These are phyloP conservation scores for Drosophila sproati DNA, from an alignment of 1,140 invertebrate species.

Conservation along the genomic window DNA sequence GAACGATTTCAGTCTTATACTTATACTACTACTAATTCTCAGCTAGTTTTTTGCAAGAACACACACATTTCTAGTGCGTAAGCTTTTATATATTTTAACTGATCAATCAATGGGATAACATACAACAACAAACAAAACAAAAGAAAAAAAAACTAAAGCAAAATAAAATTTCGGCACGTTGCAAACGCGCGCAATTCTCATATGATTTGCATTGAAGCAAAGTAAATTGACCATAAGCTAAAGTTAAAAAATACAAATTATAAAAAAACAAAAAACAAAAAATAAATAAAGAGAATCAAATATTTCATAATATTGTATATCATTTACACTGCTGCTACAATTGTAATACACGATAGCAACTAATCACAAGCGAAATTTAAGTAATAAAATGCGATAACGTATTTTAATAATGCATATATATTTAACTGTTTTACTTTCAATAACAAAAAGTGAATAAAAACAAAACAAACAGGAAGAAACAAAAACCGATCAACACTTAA, in stretches of 20 bases:
- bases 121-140: not conserved
- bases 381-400: slow-evolving; percentile 51
- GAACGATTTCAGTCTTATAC: slow-evolving; percentile 36
- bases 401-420: slow-evolving; percentile 57
- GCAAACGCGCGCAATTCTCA: slow-evolving; percentile 67
- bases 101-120: slow-evolving; percentile 9
- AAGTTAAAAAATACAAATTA: slow-evolving; percentile 8
- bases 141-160: not conserved
- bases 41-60: slow-evolving; percentile 60
- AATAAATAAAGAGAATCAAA: slow-evolving; percentile 13
- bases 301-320: slow-evolving; percentile 64
- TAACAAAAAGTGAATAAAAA: slow-evolving; percentile 45
- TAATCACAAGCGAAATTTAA: slow-evolving; percentile 60
- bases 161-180: slow-evolving; percentile 52
- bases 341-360: slow-evolving; percentile 42
- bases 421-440: slow-evolving; percentile 72
- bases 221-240: slow-evolving; percentile 47
- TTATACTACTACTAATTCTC: slow-evolving; percentile 41
- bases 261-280: slow-evolving; percentile 22
- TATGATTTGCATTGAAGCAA: slow-evolving; percentile 60
- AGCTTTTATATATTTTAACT: slow-evolving; percentile 50
- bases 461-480: slow-evolving; percentile 26
- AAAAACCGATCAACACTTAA: slow-evolving; percentile 60
- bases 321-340: slow-evolving; percentile 71
- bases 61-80: slow-evolving; percentile 55